Evolutionary conservation across 2,113 vertebrate genomes (phyloP).

Genomic region (Chlamydotis undulata): DNA sequence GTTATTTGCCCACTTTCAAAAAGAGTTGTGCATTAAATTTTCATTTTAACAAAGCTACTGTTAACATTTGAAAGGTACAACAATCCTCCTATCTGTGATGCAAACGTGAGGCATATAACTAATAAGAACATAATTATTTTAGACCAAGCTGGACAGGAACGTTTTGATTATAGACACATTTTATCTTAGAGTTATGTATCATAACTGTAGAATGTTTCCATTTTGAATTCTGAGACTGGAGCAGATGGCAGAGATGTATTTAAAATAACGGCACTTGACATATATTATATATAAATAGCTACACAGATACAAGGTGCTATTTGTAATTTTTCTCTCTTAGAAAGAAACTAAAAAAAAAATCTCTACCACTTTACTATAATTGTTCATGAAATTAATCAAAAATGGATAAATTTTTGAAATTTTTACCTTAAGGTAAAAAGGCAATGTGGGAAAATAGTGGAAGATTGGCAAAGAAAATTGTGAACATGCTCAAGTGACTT

Average conservation of each 20-base stretch:
- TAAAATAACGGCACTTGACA: conserved; percentile 39
- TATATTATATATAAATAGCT: conserved; percentile 19
- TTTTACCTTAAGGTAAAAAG: neutral
- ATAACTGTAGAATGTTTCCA: neutral
- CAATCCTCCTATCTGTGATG: neutral
- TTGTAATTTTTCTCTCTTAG: conserved; percentile 17
- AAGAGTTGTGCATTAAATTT: neutral
- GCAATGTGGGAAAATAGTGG: no score
- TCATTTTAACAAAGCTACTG: neutral
- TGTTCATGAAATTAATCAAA: neutral
- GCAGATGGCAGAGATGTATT: conserved; percentile 54
- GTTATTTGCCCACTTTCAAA: neutral
- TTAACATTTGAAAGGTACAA: neutral
- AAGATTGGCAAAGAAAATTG: no score
- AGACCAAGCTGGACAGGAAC: neutral
- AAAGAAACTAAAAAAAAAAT: neutral
- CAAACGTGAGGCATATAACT: neutral
- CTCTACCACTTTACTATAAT: neutral
- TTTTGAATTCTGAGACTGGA: conserved; percentile 12
- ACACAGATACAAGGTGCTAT: neutral
- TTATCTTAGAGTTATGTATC: neutral
- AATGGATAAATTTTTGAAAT: neutral
- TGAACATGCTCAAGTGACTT: no score
- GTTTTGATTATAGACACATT: conserved; percentile 10
- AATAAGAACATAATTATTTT: neutral